Evolutionary conservation across 2,888 invertebrate genomes (phyloP).

Genomic region (Protula sp.): DNA sequence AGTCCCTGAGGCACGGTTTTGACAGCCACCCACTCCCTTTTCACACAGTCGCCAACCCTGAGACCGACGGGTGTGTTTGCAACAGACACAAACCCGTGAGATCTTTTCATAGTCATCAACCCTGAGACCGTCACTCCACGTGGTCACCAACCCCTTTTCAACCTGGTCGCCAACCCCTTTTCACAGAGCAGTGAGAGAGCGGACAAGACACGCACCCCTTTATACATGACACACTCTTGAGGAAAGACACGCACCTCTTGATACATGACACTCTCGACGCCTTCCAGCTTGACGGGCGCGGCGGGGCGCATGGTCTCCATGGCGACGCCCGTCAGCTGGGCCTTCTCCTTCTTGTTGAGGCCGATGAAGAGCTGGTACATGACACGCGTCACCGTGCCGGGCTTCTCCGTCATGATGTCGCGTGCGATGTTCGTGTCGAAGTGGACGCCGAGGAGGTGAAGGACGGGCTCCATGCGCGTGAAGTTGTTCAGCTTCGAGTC

Average conservation of each 20-base stretch:
- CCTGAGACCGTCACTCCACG: too few relatives aligned
- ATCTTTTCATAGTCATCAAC: too few relatives aligned
- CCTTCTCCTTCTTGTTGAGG: conserved; percentile 50
- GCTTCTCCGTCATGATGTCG: conserved; percentile 52
- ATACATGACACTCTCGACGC: conserved; percentile 47
- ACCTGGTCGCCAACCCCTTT: too few relatives aligned
- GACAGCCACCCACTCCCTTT: too few relatives aligned
- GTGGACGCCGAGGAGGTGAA: conserved; percentile 49
- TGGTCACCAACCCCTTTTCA: too few relatives aligned
- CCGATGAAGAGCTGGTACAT: conserved; percentile 53
- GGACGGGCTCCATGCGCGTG: conserved; percentile 48
- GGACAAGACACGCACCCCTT: too few relatives aligned
- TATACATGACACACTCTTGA: too few relatives aligned
- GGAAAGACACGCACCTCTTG: conserved; percentile 49
- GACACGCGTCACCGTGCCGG: conserved; percentile 48
- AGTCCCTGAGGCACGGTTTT: too few relatives aligned
- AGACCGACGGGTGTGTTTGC: too few relatives aligned
- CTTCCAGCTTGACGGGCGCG: conserved; percentile 50
- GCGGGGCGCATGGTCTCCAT: conserved; percentile 53
- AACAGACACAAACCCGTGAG: too few relatives aligned
- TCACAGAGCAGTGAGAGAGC: too few relatives aligned
- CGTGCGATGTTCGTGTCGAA: conserved; percentile 52
- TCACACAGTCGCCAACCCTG: too few relatives aligned
- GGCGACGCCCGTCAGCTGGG: conserved; percentile 50
- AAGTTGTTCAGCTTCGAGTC: conserved; percentile 54